These are phyloP conservation scores for Seira sanloemensis DNA, from an alignment of 2,888 invertebrate genomes.

Conservation along the genomic window DNA sequence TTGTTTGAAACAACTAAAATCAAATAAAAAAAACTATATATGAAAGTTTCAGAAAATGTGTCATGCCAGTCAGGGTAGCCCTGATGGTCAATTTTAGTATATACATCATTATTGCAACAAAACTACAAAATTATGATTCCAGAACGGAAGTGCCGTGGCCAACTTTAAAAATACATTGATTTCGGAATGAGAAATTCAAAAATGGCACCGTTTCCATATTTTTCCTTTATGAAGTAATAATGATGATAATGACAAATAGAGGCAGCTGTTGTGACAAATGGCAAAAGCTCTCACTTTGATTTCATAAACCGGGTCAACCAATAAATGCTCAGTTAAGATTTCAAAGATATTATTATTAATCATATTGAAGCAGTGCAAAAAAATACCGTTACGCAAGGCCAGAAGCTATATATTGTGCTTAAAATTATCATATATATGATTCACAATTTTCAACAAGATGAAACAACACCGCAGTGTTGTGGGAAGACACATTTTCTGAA, in stretches of 20 bases:
- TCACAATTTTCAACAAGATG: too few relatives aligned
- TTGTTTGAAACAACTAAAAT: background rate
- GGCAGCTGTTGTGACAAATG: conserved; percentile 57
- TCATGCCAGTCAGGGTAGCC: conserved; percentile 68
- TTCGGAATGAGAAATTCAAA: conserved; percentile 36
- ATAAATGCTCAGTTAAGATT: conserved; percentile 39
- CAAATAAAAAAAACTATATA: background rate
- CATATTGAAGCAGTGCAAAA: conserved; percentile 13
- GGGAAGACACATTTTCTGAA: conserved; percentile 92
- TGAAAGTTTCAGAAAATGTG: conserved; percentile 73
- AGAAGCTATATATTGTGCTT: conserved; percentile 34
- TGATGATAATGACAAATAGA: conserved; percentile 54
- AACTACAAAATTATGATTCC: conserved; percentile 32
- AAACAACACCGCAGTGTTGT: conserved; percentile 78
- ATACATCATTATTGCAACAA: conserved; percentile 15
- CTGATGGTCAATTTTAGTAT: conserved; percentile 37
- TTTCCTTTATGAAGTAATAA: conserved; percentile 6
- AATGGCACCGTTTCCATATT: conserved; percentile 17
- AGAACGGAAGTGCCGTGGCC: conserved; percentile 49
- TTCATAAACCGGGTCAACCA: conserved; percentile 34
- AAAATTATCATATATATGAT: background rate
- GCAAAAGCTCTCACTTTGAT: conserved; percentile 65
- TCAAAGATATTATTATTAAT: background rate
- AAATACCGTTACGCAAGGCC: conserved; percentile 11
- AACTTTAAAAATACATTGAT: conserved; percentile 49